Evolutionary conservation across 37 sponge, comb jelly and placozoan species (phyloP), one percentile per base, ranked within the genome.

Genomic region (Eunapius fragilis): DNA sequence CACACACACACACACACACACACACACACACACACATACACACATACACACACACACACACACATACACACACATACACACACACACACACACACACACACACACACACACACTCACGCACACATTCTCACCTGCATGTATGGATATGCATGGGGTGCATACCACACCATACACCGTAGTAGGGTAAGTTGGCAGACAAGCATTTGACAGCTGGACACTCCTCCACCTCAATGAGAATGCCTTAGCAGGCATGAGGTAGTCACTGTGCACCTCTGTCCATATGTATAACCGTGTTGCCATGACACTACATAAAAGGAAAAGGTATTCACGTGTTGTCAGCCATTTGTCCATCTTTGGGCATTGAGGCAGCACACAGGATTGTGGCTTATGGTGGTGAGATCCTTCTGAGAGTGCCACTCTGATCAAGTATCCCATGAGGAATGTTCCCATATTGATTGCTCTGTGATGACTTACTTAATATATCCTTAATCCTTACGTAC

Each of bases 11-110:
- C 71, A 4, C 25, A 70, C 25, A 28, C 41, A 41, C 41, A 6
- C 41, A 41, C 41, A 41, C 41, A 41, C 41, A 41, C 41, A 41
- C 41, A 41, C 41, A 41, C 41, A 41, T 6, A 41, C 41, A 41
- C 41, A 41, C 41, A 41, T 6, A 70, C 71, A 75, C 13, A 36
- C n/a, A 37, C 26, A 78, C 47, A 78, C 47, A 78, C 79, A 78
- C 47, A 78, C 79, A 78, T 26, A 41, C 79, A 78, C 41, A 31
- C 41, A 70, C 37, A 71, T 2, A 31, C 12, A 74, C 24, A 58
- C 72, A 36, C 23, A 87, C 77, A 83, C 88, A 77, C 47, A 91
- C 80, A 92, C 92, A 58, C 93, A 73, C 74, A 73, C 71, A 70
- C 71, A 70, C 71, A 70, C 71, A 70, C 71, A 70, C 71, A 70